Evolutionary conservation across 2,113 vertebrate species (phyloP).

Genomic region (Gymnorhina tibicen): DNA sequence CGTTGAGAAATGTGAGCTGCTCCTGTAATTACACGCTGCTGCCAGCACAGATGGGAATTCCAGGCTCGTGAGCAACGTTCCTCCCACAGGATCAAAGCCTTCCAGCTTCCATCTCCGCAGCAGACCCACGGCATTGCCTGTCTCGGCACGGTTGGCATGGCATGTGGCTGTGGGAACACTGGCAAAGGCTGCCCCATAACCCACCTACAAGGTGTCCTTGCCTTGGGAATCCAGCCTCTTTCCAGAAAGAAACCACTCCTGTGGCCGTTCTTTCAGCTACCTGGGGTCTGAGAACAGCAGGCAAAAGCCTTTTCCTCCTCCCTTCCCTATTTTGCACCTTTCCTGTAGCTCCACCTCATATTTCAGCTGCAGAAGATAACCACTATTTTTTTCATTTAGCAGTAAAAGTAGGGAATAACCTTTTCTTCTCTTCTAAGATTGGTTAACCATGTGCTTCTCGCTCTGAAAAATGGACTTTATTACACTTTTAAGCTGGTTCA

Average conservation of each 20-base stretch:
- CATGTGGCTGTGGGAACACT: neutral
- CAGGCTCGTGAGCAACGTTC: accelerated
- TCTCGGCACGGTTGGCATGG: neutral
- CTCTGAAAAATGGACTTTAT: neutral
- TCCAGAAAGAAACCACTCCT: neutral
- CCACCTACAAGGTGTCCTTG: neutral
- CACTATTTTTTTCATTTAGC: neutral
- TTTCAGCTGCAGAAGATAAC: neutral
- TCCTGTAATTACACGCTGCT: neutral
- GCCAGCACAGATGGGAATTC: neutral
- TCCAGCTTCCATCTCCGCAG: neutral
- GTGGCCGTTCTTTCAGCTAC: neutral
- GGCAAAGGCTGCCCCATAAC: neutral
- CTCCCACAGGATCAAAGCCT: neutral
- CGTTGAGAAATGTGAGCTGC: neutral
- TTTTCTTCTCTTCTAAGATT: neutral
- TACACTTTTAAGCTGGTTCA: neutral
- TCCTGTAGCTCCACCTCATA: neutral
- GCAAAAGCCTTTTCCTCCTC: neutral
- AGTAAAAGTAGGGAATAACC: neutral
- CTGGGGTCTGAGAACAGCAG: neutral
- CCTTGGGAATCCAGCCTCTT: neutral
- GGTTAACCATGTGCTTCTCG: neutral
- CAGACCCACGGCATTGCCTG: no score
- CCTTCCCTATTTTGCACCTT: neutral